Evolutionary conservation across 2,113 vertebrate genomes (phyloP).

Genomic region (Cyphomyrus discorhynchus): DNA sequence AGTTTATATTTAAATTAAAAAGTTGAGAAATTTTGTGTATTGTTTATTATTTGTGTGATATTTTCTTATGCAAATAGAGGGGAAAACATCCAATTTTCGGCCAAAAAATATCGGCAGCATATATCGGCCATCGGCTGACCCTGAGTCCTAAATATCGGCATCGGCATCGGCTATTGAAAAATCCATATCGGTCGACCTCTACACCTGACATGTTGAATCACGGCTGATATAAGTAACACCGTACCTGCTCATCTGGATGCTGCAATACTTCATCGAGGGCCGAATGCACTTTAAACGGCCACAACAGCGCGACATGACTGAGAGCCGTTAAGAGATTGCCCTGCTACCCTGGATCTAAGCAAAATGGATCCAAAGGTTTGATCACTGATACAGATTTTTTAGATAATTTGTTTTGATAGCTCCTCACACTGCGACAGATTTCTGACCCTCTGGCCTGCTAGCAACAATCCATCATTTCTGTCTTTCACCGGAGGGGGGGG

Average conservation of each 20-base stretch:
- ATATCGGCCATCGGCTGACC: no score
- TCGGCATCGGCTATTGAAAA: no score
- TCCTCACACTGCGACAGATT: constrained; percentile 64
- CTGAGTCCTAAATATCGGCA: no score
- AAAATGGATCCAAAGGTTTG: constrained; percentile 51
- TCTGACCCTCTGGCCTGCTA: constrained; percentile 71
- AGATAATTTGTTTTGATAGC: constrained; percentile 71
- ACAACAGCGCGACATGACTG: neutral
- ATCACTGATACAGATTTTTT: constrained; percentile 65
- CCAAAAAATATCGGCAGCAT: no score
- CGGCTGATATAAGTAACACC: neutral
- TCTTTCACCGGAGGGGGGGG: neutral
- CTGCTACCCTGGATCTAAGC: neutral
- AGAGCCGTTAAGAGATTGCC: neutral
- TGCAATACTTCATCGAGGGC: neutral
- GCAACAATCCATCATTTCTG: constrained; percentile 56
- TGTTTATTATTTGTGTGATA: no score
- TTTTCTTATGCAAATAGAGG: no score
- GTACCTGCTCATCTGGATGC: neutral
- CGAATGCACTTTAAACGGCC: neutral
- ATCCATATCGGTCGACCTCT: no score
- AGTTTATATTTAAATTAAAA: no score
- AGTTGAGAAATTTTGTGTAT: no score
- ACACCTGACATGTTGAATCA: neutral
- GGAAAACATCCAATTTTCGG: no score